Percentiles rank a stretch among this genome's conserved stretches.
Evolutionary conservation across 2,113 vertebrate genomes (phyloP).

Genomic region (Rana temporaria): DNA sequence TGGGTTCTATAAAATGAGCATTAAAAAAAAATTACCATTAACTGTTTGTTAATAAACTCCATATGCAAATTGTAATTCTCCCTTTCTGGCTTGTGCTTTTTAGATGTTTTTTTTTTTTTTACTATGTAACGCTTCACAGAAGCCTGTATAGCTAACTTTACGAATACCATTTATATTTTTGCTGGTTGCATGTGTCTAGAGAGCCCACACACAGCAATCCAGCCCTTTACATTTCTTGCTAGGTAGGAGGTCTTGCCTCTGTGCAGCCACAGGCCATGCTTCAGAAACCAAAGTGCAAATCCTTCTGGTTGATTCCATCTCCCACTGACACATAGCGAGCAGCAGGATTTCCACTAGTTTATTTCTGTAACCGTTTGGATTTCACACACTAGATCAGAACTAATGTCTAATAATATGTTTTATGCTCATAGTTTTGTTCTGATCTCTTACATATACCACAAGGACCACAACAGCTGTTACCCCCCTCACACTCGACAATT

Average conservation of each 20-base stretch:
- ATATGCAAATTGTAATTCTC: too few relatives aligned
- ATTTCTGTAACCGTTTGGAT: conserved; percentile 19
- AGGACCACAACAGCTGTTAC: not conserved
- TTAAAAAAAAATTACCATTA: too few relatives aligned
- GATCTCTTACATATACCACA: not conserved
- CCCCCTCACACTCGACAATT: not conserved
- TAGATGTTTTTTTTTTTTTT: too few relatives aligned
- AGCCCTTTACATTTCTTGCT: conserved; percentile 30
- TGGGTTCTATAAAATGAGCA: too few relatives aligned
- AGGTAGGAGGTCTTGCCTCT: conserved; percentile 50
- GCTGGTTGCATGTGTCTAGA: not conserved
- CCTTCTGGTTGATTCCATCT: conserved; percentile 51
- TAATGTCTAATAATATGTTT: not conserved
- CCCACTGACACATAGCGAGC: conserved; percentile 36
- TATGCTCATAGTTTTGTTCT: not conserved
- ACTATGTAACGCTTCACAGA: too few relatives aligned
- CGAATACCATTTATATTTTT: not conserved
- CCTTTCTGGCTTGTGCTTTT: too few relatives aligned
- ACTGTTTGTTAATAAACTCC: too few relatives aligned
- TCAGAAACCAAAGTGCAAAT: conserved; percentile 54
- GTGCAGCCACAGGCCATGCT: conserved; percentile 49
- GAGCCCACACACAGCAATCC: conserved; percentile 49
- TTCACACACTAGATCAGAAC: not conserved
- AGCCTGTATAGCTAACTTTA: too few relatives aligned
- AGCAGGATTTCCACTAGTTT: conserved; percentile 24